Evolutionary conservation across 1,140 invertebrate genomes (phyloP), one percentile per base, ranked within the genome.

Genomic region (Zaprionus africanus): DNA sequence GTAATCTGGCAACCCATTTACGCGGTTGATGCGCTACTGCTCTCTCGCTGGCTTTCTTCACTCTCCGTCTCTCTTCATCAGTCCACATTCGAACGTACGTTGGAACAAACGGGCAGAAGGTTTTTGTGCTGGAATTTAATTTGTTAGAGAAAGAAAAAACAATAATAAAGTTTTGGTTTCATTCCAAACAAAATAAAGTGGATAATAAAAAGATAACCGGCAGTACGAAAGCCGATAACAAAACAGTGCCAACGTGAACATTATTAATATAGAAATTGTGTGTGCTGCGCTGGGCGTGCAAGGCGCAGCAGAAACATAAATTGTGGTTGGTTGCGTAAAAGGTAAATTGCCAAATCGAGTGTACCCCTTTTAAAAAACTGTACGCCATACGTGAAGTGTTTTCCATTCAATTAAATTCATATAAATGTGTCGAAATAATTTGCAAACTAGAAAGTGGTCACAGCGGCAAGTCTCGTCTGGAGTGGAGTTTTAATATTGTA

Each of bases 111-210:
- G 73, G 41, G 66, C 69, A 78, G 63, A 79, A 76, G 70, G 61
- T 78, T 86, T 72, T 75, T 81, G 65, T 81, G 82, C 78, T 86
- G 81, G 79, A 91, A 88, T 91, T 88, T 86, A 91, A 88, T 91
- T 88, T 86, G 79, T 81, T 91, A 91, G 87, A 90, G 77, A 73
- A 91, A 91, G 88, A 91, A 88, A 91, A 91, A 91, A 91, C 88
- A 91, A 91, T 85, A 91, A 91, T 91, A 90, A 76, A 82, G 64
- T 64, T 72, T 76, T 84, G 79, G 53, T 86, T 82, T 82, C 83
- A 87, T 87, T 87, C 79, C 65, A 87, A 83, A 83, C 83, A 87
- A 88, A 83, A 43, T 75, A 65, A 36, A 56, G 65, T 75, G 73
- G 38, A 67, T 61, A 57, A 78, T 59, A 73, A 68, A 58, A 26